A percentile compares a stretch with the other conserved stretches of the same genome.
phyloP scores from a whole-genome alignment of 2,888 invertebrate species.

The Troides oblongomaculatus region DNA sequence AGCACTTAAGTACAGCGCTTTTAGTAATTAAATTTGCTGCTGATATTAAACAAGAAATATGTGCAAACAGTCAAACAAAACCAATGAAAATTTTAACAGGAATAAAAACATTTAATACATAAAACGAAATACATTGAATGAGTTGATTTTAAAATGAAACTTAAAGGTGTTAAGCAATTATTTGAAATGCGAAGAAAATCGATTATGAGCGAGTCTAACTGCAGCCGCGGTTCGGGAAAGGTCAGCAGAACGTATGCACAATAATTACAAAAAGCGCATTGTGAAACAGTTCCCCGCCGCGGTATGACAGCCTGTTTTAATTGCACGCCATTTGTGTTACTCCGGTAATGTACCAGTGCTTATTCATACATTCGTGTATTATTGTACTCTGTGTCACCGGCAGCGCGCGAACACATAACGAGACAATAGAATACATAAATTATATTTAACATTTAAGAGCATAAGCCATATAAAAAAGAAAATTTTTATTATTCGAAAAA shows the following conservation, averaged over 20 bases:
- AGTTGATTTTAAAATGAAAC: neutral
- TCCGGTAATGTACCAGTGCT: conserved; percentile 1
- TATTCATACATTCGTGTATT: conserved; percentile 3
- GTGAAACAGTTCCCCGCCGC: conserved; percentile 14
- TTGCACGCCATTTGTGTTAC: conserved; percentile 11
- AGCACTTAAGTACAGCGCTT: no score
- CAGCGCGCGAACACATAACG: neutral
- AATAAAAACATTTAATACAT: no score
- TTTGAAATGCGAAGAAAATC: conserved; percentile 25
- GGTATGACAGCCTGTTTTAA: conserved; percentile 21
- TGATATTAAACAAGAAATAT: no score
- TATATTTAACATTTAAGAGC: neutral
- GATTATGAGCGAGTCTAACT: conserved; percentile 12
- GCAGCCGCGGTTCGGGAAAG: conserved; percentile 20
- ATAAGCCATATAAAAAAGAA: neutral
- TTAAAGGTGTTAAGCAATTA: conserved; percentile 7
- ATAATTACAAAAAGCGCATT: conserved; percentile 27
- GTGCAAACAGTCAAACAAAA: no score
- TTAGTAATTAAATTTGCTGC: no score
- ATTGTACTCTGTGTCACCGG: neutral
- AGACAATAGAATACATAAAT: neutral
- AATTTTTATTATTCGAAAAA: neutral
- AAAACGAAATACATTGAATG: neutral
- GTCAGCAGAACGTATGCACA: conserved; percentile 15
- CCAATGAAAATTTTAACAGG: no score